Evolutionary conservation across 1,140 invertebrate genomes (phyloP), one percentile per base, ranked within the genome.

Genomic region (Drosophila varians): DNA sequence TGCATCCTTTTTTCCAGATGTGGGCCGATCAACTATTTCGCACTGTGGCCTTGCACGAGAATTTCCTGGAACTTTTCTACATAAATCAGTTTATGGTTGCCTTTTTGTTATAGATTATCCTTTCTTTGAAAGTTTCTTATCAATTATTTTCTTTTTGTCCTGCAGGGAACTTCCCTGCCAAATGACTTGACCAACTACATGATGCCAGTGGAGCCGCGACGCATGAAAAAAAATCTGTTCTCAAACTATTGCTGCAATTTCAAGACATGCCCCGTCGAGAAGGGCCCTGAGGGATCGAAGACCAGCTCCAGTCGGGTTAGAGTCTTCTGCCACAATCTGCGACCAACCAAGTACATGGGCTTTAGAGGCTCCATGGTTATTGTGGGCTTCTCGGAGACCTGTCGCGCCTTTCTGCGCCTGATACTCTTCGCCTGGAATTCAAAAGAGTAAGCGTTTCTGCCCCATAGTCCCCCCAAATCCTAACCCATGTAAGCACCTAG

Each of bases 191-290:
- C 28, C 6, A 28, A 23, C 7, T 74, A 62, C 11, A 86, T 86
- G 80, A 86, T 86, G 80, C 80, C 80, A 0, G 31, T 86, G 12
- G 80, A 86, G 46, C 82, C 80, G 9, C 49, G 60, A 0, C 76
- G 82, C 19, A 48, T 60, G 55, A 68, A 60, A 11, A 45, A 70
- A 9, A 87, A 87, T n/a, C 9, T 46, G 1, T 64, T 64, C 9
- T 52, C 18, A n/a, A 52, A 23, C 7, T 11, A 7, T 9, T 80
- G 77, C 75, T 53, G 72, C 8, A 45, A 46, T 12, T 36, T 25
- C 2, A 12, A 53, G 2, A 64, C 2, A 21, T 21, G 21, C 21
- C 21, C 21, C 21, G 21, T 21, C 64, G 5, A 6, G n/a, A 0
- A 56, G 34, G 0, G 7, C 1, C 0, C 21, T 12, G 0, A 18